Conservation (phyloP, 2,888 invertebrate species). For the Cybosia mesomella region DNA sequence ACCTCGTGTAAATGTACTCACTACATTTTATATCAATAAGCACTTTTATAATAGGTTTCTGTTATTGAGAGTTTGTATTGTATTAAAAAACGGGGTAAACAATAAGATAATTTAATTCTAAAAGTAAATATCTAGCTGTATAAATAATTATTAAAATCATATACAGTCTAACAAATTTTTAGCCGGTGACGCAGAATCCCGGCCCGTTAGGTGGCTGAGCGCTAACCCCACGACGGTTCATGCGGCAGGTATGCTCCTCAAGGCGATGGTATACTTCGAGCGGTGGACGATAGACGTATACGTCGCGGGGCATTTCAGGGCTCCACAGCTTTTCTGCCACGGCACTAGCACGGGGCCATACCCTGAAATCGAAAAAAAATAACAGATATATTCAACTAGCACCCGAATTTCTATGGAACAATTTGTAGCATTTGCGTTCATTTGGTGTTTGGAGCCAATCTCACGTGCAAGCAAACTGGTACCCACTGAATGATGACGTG, state of each 20-base stretch:
- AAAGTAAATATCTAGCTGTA: constrained; percentile 12
- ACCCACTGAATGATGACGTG: background rate
- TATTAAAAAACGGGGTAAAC: background rate
- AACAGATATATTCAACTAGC: background rate
- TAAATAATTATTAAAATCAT: constrained; percentile 23
- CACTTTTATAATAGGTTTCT: constrained; percentile 8
- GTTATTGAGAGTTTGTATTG: background rate
- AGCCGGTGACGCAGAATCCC: constrained; percentile 73
- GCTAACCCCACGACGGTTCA: constrained; percentile 89
- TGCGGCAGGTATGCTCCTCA: constrained; percentile 87
- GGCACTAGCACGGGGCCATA: constrained; percentile 90
- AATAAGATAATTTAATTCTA: constrained; percentile 20
- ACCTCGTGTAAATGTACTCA: constrained; percentile 2
- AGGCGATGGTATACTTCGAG: constrained; percentile 60
- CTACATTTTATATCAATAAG: background rate
- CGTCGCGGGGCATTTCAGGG: constrained; percentile 12
- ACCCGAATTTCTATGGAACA: background rate
- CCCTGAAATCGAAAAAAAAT: background rate
- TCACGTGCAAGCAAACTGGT: background rate
- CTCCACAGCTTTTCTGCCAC: constrained; percentile 90
- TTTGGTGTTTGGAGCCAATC: too few species aligned
- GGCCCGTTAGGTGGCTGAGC: constrained; percentile 91
- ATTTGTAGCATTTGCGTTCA: too few species aligned
- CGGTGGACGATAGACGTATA: constrained; percentile 43
- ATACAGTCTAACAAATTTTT: constrained; percentile 11